Base-by-base conservation (phyloP, 2,888 invertebrate genomes). In the Athetis lepigone region DNA sequence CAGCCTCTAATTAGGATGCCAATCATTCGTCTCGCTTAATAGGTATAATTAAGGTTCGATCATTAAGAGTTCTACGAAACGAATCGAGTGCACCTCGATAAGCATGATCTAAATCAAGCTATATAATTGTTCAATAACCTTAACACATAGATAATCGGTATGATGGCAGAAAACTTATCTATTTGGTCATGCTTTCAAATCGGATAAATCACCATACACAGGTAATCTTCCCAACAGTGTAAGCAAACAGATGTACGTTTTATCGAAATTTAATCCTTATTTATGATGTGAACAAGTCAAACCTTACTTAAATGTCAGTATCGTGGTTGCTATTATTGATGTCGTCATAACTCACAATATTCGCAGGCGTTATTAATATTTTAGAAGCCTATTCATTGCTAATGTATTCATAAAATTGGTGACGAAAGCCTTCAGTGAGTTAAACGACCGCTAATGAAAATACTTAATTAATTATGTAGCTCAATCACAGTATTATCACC, bases 1-100 rank as follows among this genome's bases (percentile, higher is more conserved):
- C 19, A 18, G 52, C 49, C 49, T 68, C 49, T 67, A 75, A 75
- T 73, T 77, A 63, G n/a, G 37, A 54, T 36, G 56, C 45, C 61
- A 72, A 65, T 77, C 71, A 76, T 62, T 56, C 74, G 36, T 50
- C 39, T 45, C 39, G 40, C 52, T 60, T 62, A 52, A 62, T 54
- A 5, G 27, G 36, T 45, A 19, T 74, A 74, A 74, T 52, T 70
- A 56, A 27, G 33, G 23, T 27, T 49, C 36, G 27, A 52, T 57
- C 25, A 57, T 67, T 67, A 67, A 36, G 43, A 56, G 6, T 37
- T 42, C 37, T 19, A 56, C 18, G 13, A 18, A 19, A 39, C n/a
- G 9, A 13, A 25, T 47, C 51, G 13, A 33, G 19, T 47, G 50
- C 18, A 42, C 23, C 9, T 16, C 16, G 29, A 37, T 51, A 19